phyloP scores from a whole-genome alignment of 1,140 invertebrate genomes.

The Brachystomella parvula region DNA sequence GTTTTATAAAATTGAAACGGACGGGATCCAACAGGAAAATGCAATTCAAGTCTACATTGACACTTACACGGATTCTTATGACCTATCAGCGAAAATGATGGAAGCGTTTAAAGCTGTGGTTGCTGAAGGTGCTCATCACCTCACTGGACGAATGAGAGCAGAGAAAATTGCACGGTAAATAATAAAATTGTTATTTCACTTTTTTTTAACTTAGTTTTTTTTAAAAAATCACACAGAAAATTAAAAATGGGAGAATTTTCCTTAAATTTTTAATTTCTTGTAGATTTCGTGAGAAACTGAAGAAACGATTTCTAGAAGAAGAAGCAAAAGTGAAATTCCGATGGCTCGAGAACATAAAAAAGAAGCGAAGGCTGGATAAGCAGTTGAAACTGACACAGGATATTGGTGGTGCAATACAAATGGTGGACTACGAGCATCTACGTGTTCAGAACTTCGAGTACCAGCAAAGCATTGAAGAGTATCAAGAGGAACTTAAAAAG shows the following conservation, averaged over 20 bases:
- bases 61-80: conserved; percentile 18
- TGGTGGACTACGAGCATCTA: background rate
- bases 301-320: conserved; percentile 2
- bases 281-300: background rate
- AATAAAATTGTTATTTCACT: too few relatives aligned
- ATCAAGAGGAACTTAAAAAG: background rate
- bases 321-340: background rate
- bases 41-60: conserved; percentile 27
- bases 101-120: conserved; percentile 5
- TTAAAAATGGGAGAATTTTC: background rate
- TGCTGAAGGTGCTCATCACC: conserved; percentile 10
- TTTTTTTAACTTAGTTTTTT: too few relatives aligned
- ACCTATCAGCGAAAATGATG: conserved; percentile 3
- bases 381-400: background rate
- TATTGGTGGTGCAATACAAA: background rate
- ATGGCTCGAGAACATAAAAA: background rate
- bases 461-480: background rate
- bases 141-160: conserved; percentile 22
- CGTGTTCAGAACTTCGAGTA: background rate
- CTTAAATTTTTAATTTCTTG: background rate
- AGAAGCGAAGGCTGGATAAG: background rate
- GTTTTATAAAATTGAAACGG: conserved; percentile 8
- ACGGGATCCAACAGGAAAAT: conserved; percentile 19
- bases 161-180: conserved; percentile 22
- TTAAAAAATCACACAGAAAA: background rate